A percentile compares a stretch with the other conserved stretches of the same genome.
Conservation (phyloP, 2,113 vertebrate species). For the Dendropsophus ebraccatus region DNA sequence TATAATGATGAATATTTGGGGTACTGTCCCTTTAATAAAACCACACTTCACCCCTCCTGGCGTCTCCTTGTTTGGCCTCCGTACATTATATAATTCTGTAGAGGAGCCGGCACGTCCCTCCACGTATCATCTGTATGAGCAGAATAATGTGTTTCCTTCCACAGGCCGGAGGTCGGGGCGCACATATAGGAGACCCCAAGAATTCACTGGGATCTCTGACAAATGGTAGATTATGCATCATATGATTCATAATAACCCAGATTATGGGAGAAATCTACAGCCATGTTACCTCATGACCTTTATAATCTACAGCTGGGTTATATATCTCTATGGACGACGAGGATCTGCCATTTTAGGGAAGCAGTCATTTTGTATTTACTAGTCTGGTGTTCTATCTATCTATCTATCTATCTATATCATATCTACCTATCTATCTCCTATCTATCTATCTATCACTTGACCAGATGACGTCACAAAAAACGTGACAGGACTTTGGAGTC, state of each 20-base stretch:
- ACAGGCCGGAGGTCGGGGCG: not conserved
- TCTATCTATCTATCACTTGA: conserved; percentile 2
- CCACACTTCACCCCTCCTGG: not conserved
- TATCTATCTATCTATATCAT: no score
- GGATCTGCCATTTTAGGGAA: conserved; percentile 7
- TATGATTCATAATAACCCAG: not conserved
- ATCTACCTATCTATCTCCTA: conserved; percentile 2
- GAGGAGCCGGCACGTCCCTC: no score
- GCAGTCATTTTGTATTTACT: not conserved
- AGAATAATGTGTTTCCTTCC: not conserved
- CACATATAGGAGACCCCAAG: not conserved
- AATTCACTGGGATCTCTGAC: no score
- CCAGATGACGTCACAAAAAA: not conserved
- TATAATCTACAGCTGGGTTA: not conserved
- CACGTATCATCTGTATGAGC: no score
- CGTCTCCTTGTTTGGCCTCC: not conserved
- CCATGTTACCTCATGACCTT: not conserved
- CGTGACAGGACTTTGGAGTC: not conserved
- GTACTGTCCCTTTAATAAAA: not conserved
- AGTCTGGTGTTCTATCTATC: not conserved
- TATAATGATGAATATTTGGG: not conserved
- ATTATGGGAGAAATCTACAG: not conserved
- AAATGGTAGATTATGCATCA: not conserved
- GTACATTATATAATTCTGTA: not conserved
- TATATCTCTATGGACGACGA: not conserved